Evolutionary conservation across 2,888 invertebrate species (phyloP), one percentile per base, ranked within the genome.

Genomic region (Apotomis capreana): DNA sequence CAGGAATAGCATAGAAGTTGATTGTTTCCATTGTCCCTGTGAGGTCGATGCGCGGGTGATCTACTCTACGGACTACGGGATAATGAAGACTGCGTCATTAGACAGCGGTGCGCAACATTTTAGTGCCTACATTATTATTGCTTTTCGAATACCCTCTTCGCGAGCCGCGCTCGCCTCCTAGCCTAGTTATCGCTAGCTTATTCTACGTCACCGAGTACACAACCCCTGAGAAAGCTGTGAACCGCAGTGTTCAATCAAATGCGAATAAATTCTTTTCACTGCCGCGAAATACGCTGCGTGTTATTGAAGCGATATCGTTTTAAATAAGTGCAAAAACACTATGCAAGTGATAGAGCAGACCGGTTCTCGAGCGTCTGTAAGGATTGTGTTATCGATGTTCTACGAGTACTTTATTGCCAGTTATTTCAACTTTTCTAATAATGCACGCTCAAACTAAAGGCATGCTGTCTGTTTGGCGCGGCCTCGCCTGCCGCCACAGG

Each of bases 101-200:
- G 89, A 90, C 91, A 86, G 85, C 90, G 88, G 87, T 89, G 91
- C 90, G 90, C 88, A 89, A 90, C 90, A 88, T 86, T 80, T 84
- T 82, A 84, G 81, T 86, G 83, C 85, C 93, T 93, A 93, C 90
- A 83, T 89, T 93, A 91, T 93, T 94, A 93, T 93, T 94, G 93
- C 93, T 93, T 94, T 89, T 93, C 91, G 93, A 92, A 94, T 94
- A 94, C 93, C 93, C 93, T 87, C 89, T 86, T 83, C 82, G 87
- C 87, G 87, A 91, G 85, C 92, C 92, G 92, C 92, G 91, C 88
- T 89, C 90, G 79, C 87, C 80, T 79, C 78, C 74, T 83, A 88
- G 83, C 77, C 83, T 89, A 90, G 77, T 85, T 89, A 87, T 80
- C 75, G 44, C 85, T 90, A 91, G 73, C 86, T 91, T 90, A 91